Conservation (phyloP, 2,113 vertebrate species). For the Labeo catla region DNA sequence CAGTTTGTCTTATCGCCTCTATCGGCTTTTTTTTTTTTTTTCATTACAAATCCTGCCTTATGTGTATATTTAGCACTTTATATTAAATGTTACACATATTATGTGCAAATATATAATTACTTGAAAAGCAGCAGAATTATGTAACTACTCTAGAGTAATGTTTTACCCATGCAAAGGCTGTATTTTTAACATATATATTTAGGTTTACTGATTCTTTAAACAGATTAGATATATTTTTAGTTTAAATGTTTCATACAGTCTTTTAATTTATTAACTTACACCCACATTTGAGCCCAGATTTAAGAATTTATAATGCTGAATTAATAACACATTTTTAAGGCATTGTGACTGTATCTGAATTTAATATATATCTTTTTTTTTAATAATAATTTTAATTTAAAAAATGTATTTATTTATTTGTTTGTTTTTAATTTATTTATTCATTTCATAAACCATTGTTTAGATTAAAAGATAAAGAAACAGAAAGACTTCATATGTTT, state of each 20-base stretch:
- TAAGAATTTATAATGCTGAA: background rate
- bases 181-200: background rate
- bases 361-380: background rate
- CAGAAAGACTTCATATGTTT: too few relatives aligned
- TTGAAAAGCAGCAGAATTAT: background rate
- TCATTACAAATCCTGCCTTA: background rate
- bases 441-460: too few relatives aligned
- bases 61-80: background rate
- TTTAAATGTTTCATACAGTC: background rate
- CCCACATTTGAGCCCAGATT: background rate
- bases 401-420: too few relatives aligned
- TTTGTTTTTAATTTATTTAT: too few relatives aligned
- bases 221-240: background rate
- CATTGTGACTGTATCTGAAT: background rate
- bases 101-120: background rate
- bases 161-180: background rate
- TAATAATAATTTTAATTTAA: too few relatives aligned
- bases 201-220: background rate
- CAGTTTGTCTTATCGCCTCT: background rate
- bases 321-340: background rate
- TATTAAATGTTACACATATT: background rate
- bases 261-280: background rate
- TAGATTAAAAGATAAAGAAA: too few relatives aligned
- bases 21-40: too few relatives aligned
- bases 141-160: background rate